Evolutionary conservation across 2,113 vertebrate genomes (phyloP).

Genomic region (Pan paniscus): DNA sequence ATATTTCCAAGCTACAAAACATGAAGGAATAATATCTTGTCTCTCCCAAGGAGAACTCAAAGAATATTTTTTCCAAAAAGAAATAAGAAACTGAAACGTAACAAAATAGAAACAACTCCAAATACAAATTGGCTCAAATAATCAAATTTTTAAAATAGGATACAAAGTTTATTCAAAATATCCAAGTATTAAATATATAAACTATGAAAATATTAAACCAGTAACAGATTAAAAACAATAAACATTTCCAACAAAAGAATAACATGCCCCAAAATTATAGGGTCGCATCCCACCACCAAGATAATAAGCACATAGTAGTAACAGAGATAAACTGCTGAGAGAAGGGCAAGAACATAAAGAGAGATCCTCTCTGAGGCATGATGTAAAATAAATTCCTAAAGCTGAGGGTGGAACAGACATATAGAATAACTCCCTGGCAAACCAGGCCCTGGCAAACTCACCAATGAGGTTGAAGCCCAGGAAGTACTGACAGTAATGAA

Average conservation of each 20-base stretch:
- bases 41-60: background rate
- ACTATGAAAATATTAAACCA: background rate
- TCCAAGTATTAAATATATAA: background rate
- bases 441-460: background rate
- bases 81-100: background rate
- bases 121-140: background rate
- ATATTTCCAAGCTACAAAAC: background rate
- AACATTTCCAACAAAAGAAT: background rate
- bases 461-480: background rate
- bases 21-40: background rate
- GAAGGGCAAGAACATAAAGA: background rate
- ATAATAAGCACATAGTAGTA: background rate
- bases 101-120: background rate
- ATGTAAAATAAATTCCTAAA: no score
- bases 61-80: background rate
- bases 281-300: background rate
- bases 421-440: background rate
- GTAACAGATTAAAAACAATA: background rate
- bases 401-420: background rate
- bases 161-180: background rate
- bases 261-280: background rate
- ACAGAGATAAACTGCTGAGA: background rate
- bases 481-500: background rate
- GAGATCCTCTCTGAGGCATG: background rate
- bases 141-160: background rate